phyloP scores from a whole-genome alignment of 1,140 invertebrate species.

The Drosophila fuyamai region DNA sequence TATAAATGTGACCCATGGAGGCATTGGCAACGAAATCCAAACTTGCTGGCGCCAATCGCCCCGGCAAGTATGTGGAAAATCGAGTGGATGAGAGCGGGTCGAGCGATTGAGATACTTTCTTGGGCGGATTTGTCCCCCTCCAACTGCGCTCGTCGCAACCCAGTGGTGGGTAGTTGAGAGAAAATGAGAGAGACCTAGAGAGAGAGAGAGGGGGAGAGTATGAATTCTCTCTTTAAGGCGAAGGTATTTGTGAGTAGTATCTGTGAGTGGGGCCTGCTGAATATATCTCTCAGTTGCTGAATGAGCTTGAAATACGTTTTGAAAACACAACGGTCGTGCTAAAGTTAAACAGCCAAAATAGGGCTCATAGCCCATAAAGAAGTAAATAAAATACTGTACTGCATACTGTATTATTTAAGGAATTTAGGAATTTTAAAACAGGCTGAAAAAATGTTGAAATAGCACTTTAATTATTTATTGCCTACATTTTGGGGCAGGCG shows the following conservation, averaged over 20 bases:
- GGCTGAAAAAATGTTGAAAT: slow-evolving; percentile 14
- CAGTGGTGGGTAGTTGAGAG: slow-evolving; percentile 62
- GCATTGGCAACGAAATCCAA: slow-evolving; percentile 24
- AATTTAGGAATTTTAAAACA: slow-evolving; percentile 7
- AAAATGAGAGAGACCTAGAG: slow-evolving; percentile 4
- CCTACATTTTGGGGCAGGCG: slow-evolving; percentile 67
- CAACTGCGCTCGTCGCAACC: slow-evolving; percentile 47
- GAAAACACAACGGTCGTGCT: slow-evolving; percentile 39
- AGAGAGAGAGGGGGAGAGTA: slow-evolving; percentile 5
- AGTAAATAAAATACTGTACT: slow-evolving; percentile 5
- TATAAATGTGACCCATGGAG: slow-evolving; percentile 29
- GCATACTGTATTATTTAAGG: slow-evolving; percentile 1
- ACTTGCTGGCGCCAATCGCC: slow-evolving; percentile 59
- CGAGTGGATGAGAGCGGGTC: slow-evolving; percentile 16
- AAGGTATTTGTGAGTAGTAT: slow-evolving; percentile 11
- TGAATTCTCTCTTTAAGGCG: slow-evolving; percentile 8
- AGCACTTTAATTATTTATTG: slow-evolving; percentile 46
- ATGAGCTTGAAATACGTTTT: slow-evolving; percentile 71
- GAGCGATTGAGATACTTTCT: slow-evolving; percentile 58
- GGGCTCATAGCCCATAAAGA: slow-evolving; percentile 14
- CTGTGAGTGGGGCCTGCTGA: slow-evolving; percentile 43
- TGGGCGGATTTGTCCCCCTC: slow-evolving; percentile 58
- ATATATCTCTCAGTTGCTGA: slow-evolving; percentile 60
- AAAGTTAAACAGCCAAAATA: slow-evolving; percentile 13
- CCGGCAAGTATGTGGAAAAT: slow-evolving; percentile 66